Evolutionary conservation across 2,797 vertebrate species (phyloP).

Genomic region (Poeciliopsis infans): DNA sequence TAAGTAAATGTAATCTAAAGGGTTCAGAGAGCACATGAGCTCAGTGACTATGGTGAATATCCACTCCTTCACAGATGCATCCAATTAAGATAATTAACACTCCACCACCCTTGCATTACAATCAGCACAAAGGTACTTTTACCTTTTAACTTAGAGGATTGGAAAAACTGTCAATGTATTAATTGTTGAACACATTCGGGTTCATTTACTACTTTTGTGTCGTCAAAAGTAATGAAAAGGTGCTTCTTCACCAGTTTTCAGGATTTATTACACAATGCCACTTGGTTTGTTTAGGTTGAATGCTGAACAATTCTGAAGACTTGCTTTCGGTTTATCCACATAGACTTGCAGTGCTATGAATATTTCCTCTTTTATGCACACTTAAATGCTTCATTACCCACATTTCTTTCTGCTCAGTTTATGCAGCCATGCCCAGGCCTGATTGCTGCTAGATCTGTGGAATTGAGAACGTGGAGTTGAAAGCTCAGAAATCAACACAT

Average conservation of each 20-base stretch:
- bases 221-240: background rate
- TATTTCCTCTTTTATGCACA: background rate
- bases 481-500: background rate
- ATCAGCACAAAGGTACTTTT: background rate
- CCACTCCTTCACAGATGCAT: background rate
- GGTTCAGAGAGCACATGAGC: background rate
- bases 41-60: background rate
- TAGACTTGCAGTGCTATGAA: background rate
- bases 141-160: background rate
- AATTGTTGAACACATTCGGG: background rate
- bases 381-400: background rate
- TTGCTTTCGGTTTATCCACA: background rate
- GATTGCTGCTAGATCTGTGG: background rate
- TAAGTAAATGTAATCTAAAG: background rate
- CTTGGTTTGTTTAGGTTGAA: background rate
- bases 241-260: background rate
- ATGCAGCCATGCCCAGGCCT: background rate
- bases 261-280: background rate
- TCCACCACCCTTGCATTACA: background rate
- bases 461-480: background rate
- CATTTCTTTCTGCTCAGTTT: background rate
- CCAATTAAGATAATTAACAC: constrained; percentile 6
- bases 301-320: background rate
- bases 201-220: background rate
- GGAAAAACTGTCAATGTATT: background rate